Conservation (phyloP, 2,888 invertebrate species). For the Bugula neritina region DNA sequence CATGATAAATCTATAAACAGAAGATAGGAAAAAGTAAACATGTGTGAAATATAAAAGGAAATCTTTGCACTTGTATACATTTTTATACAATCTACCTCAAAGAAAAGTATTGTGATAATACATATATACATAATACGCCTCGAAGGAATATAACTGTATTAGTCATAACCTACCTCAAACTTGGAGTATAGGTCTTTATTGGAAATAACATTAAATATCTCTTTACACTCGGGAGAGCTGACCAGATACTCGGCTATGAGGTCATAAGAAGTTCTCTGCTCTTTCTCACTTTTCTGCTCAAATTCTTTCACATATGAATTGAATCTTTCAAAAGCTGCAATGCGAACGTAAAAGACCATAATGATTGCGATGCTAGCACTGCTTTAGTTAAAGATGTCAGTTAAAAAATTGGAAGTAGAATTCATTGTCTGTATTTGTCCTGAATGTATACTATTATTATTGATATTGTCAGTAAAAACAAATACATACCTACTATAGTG, state of each 20-base stretch:
- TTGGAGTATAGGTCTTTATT: neutral
- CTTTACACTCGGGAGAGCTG: neutral
- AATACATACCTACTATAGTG: neutral
- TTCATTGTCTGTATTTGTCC: neutral
- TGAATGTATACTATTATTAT: too few relatives aligned
- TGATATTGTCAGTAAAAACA: too few relatives aligned
- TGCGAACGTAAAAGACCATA: too few relatives aligned
- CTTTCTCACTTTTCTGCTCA: neutral
- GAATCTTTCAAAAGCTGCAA: constrained; percentile 7
- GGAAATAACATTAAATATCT: constrained; percentile 1
- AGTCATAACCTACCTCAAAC: neutral
- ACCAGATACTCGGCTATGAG: constrained; percentile 6
- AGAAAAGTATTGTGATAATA: too few relatives aligned
- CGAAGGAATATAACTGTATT: too few relatives aligned
- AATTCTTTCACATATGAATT: neutral
- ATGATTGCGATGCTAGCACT: too few relatives aligned
- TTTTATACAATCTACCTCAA: too few relatives aligned
- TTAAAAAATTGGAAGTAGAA: neutral
- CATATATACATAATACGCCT: too few relatives aligned
- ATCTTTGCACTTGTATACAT: too few relatives aligned
- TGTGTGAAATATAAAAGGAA: too few relatives aligned
- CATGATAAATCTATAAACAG: neutral
- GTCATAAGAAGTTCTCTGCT: neutral
- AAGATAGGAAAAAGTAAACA: too few relatives aligned
- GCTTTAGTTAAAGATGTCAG: too few relatives aligned